These are phyloP conservation scores for Paramormyrops hopkinsi DNA, from an alignment of 2,797 vertebrate species.

Conservation along the genomic window DNA sequence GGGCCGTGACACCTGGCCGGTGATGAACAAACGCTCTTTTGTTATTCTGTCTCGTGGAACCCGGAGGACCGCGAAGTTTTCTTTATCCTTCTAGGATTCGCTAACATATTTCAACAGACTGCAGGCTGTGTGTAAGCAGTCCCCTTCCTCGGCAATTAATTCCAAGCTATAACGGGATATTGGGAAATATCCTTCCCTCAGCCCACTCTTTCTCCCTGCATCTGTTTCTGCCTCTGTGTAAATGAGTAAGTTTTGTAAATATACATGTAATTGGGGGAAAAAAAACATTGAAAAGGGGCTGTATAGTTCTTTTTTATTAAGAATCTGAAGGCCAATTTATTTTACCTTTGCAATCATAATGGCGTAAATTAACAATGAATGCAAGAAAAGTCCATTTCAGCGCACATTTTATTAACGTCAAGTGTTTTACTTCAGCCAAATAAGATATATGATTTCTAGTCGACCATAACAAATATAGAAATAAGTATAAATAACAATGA, in stretches of 20 bases:
- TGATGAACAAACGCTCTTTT: conserved; percentile 74
- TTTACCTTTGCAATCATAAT: not conserved
- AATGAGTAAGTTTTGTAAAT: not conserved
- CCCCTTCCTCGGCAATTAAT: conserved; percentile 64
- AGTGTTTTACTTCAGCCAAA: not conserved
- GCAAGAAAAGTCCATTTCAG: not conserved
- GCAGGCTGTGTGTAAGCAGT: conserved; percentile 47
- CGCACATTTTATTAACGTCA: not conserved
- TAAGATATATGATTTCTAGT: not conserved
- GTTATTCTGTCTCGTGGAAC: conserved; percentile 59
- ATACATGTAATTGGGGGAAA: not conserved
- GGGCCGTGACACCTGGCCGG: conserved; percentile 90
- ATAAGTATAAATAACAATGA: not conserved
- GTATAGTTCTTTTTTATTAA: not conserved
- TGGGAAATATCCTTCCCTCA: not conserved
- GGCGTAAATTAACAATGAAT: not conserved
- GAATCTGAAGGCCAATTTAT: not conserved
- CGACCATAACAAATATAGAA: not conserved
- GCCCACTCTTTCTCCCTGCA: not conserved
- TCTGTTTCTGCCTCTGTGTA: not conserved
- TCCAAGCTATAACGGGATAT: conserved; percentile 42
- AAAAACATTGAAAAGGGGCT: not conserved
- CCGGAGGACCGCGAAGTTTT: conserved; percentile 64
- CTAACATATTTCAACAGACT: conserved; percentile 60
- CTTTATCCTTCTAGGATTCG: conserved; percentile 64